A percentile compares a stretch with the other conserved stretches of the same genome.
phyloP scores from a whole-genome alignment of 2,113 vertebrate species.

The Pelvicachromis taeniatus region DNA sequence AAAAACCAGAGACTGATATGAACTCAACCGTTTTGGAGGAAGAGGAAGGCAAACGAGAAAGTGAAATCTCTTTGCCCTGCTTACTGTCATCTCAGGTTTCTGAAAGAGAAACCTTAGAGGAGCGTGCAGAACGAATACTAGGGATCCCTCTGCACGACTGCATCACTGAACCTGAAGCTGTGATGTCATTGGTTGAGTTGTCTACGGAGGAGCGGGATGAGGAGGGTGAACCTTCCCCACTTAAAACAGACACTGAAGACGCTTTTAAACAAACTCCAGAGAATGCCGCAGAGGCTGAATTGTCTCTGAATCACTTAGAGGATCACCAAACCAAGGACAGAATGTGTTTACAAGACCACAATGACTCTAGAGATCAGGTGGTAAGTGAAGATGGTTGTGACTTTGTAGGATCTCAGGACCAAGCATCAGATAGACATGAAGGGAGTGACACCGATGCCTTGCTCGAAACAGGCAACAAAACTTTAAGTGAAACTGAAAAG shows the following conservation, averaged over 20 bases:
- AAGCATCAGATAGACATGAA: not conserved
- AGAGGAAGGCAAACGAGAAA: not conserved
- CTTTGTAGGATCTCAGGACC: not conserved
- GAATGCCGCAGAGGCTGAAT: not conserved
- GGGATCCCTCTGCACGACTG: slow-evolving; percentile 53
- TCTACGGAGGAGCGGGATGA: not conserved
- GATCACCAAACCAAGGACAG: not conserved
- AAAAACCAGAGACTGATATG: not conserved
- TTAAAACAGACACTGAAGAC: not conserved
- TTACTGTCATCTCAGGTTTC: not conserved
- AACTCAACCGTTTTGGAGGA: not conserved
- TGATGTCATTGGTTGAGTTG: not conserved
- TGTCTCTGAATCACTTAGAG: not conserved
- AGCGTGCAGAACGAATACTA: slow-evolving; percentile 63
- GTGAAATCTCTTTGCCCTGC: not conserved
- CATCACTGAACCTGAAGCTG: not conserved
- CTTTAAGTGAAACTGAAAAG: not conserved
- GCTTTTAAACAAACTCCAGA: not conserved
- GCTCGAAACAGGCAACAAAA: not conserved
- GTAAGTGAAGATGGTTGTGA: not conserved
- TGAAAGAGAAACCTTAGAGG: slow-evolving; percentile 50
- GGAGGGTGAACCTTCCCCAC: not conserved
- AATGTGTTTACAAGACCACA: not conserved
- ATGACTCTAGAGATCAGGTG: not conserved
- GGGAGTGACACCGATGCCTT: not conserved